These are phyloP conservation scores for Thripadectes ignobilis DNA, from an alignment of 2,797 vertebrate species.

Conservation along the genomic window DNA sequence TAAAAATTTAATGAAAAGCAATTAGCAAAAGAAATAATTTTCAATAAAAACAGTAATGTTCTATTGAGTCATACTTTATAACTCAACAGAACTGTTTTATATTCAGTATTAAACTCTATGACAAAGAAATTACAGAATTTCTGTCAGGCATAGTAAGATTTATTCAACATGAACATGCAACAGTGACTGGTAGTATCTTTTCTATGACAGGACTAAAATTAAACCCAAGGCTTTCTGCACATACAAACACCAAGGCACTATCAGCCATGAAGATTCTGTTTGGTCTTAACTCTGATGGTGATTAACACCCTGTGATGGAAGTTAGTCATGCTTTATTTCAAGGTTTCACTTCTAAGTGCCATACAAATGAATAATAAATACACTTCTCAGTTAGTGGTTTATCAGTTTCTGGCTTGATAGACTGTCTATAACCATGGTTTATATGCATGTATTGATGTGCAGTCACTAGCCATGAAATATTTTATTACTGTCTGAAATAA, in stretches of 20 bases:
- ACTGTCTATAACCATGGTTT: neutral
- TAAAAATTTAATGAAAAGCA: constrained; percentile 47
- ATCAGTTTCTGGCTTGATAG: neutral
- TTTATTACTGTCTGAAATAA: neutral
- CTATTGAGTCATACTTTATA: neutral
- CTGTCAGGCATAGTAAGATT: constrained; percentile 20
- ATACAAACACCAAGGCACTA: neutral
- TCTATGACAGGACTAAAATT: neutral
- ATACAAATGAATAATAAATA: constrained; percentile 18
- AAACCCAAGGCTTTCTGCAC: neutral
- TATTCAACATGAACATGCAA: constrained; percentile 12
- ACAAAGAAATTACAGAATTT: constrained; percentile 38
- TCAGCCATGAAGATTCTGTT: neutral
- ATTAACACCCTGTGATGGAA: neutral
- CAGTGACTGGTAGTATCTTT: constrained; percentile 23
- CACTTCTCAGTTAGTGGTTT: neutral
- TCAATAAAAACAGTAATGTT: constrained; percentile 1
- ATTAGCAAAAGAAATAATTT: constrained; percentile 44
- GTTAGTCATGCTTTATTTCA: neutral
- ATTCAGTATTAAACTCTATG: neutral
- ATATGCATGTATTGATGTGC: neutral
- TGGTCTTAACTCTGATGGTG: neutral
- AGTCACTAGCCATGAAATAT: neutral
- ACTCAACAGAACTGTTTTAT: constrained; percentile 10
- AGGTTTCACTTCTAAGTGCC: neutral